These are phyloP conservation scores for Acleris emargana DNA, from an alignment of 2,888 invertebrate genomes.

Conservation along the genomic window DNA sequence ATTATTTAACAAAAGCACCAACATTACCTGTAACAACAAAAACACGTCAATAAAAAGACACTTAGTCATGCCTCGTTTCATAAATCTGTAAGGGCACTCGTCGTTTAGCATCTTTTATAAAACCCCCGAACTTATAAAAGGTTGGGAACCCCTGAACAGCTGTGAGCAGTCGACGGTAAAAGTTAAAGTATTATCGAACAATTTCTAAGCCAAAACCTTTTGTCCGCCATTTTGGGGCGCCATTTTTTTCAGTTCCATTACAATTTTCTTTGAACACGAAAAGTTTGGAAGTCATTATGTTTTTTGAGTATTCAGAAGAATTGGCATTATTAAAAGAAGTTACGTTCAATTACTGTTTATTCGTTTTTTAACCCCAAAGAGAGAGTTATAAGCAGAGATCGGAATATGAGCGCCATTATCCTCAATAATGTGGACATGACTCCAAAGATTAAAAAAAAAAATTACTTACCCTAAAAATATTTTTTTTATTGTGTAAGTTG, in stretches of 20 bases:
- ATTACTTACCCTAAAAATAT: too few relatives aligned
- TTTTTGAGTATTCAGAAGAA: conserved; percentile 1
- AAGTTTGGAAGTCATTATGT: conserved; percentile 7
- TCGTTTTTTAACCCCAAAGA: too few relatives aligned
- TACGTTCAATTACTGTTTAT: too few relatives aligned
- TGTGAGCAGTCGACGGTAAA: conserved; percentile 22
- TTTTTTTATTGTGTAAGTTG: too few relatives aligned
- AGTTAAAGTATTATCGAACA: conserved; percentile 24
- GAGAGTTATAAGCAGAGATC: too few relatives aligned
- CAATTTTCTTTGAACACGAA: conserved; percentile 1
- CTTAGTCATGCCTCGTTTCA: conserved; percentile 17
- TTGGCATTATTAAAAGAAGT: neutral
- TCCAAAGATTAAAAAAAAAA: too few relatives aligned
- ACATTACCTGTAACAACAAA: conserved; percentile 15
- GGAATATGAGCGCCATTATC: too few relatives aligned
- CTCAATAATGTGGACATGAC: too few relatives aligned
- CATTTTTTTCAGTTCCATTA: conserved; percentile 13
- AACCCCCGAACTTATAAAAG: conserved; percentile 9
- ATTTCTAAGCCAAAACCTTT: conserved; percentile 15
- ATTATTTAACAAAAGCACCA: neutral
- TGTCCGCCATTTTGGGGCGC: conserved; percentile 11
- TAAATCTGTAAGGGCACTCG: conserved; percentile 10
- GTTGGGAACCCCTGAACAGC: conserved; percentile 24
- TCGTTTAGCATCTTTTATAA: conserved; percentile 28
- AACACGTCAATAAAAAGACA: conserved; percentile 9